These are phyloP conservation scores for Marronus borbonicus DNA, from an alignment of 2,888 invertebrate genomes.

Conservation along the genomic window DNA sequence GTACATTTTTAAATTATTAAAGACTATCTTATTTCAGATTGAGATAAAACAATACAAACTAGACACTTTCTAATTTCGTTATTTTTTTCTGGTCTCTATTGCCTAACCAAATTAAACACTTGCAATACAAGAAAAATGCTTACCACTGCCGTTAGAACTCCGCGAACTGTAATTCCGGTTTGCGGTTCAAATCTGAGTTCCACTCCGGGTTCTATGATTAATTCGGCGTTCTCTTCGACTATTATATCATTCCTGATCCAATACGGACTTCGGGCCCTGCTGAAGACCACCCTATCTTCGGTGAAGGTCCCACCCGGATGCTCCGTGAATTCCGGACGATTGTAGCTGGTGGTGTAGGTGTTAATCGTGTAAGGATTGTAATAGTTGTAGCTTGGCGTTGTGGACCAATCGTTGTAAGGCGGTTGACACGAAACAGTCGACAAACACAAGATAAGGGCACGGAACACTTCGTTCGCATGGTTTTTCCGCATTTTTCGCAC, in stretches of 20 bases:
- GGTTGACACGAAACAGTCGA: slow-evolving; percentile 37
- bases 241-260: slow-evolving; percentile 85
- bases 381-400: slow-evolving; percentile 23
- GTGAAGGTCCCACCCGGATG: slow-evolving; percentile 77
- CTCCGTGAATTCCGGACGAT: slow-evolving; percentile 69
- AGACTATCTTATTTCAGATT: no score
- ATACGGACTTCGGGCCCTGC: slow-evolving; percentile 80
- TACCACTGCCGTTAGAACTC: slow-evolving; percentile 91
- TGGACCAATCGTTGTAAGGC: slow-evolving; percentile 37
- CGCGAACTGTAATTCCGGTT: slow-evolving; percentile 93
- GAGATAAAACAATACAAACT: no score
- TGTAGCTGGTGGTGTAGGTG: slow-evolving; percentile 5
- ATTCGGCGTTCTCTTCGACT: slow-evolving; percentile 83
- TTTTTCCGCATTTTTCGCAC: slow-evolving; percentile 34
- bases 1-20: no score
- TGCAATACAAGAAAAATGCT: slow-evolving; percentile 66
- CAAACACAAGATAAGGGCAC: slow-evolving; percentile 23
- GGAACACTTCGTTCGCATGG: neutral
- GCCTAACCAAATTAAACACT: neutral
- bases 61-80: neutral
- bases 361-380: slow-evolving; percentile 32
- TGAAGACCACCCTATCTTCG: slow-evolving; percentile 73
- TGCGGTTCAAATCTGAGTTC: slow-evolving; percentile 92
- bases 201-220: slow-evolving; percentile 92
- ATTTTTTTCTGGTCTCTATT: neutral